Conservation (phyloP, 2,113 vertebrate genomes). For the Cnemophilus loriae region DNA sequence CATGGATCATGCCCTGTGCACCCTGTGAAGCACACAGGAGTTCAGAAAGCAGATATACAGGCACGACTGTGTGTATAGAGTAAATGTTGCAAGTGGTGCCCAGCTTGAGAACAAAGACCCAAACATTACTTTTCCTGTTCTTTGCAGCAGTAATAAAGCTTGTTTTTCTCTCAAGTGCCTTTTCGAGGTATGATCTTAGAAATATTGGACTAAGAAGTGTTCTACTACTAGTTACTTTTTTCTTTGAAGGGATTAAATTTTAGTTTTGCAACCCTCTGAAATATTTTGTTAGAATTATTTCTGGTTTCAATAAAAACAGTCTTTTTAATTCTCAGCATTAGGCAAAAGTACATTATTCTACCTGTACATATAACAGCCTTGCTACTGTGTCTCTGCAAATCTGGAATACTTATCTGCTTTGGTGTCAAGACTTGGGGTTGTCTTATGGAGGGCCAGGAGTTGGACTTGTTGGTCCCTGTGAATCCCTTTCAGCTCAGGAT, state of each 20-base stretch:
- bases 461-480: rapidly evolving
- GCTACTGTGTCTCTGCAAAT: neutral
- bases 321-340: neutral
- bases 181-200: neutral
- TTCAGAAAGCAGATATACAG: neutral
- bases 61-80: neutral
- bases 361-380: neutral
- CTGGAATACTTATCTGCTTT: neutral
- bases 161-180: neutral
- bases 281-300: neutral
- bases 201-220: neutral
- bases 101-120: neutral
- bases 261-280: neutral
- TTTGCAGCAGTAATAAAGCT: neutral
- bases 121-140: neutral
- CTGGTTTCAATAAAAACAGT: neutral
- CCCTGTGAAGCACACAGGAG: rapidly evolving
- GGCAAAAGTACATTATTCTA: neutral
- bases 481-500: neutral
- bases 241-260: neutral
- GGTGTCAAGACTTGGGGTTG: neutral
- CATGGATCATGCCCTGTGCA: neutral
- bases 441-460: neutral
- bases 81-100: neutral
- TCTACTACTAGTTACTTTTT: neutral